Conservation (phyloP, 1,140 invertebrate species). For the Drosophila sturtevanti region DNA sequence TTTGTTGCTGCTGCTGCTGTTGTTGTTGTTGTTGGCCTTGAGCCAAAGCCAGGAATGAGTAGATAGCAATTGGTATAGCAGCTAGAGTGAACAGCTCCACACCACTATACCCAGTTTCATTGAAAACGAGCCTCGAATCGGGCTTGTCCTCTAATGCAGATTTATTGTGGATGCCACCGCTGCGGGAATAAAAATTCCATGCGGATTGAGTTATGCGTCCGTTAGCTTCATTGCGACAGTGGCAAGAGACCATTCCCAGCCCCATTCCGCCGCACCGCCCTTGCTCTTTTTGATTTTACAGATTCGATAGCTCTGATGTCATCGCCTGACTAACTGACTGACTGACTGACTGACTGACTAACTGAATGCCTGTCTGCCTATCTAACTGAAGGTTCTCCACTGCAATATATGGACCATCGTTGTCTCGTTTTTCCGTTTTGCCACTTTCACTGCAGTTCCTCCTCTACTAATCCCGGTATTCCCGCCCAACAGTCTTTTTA, state of each 20-base stretch:
- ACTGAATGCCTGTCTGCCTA: constrained; percentile 9
- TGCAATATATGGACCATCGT: constrained; percentile 13
- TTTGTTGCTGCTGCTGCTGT: constrained; percentile 13
- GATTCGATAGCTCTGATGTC: constrained; percentile 62
- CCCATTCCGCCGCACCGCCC: neutral
- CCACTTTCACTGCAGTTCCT: constrained; percentile 75
- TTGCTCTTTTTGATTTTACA: neutral
- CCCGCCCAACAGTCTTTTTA: constrained; percentile 2
- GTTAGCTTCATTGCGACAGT: constrained; percentile 68
- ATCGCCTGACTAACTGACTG: constrained; percentile 42
- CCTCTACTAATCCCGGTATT: constrained; percentile 47
- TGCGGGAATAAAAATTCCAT: constrained; percentile 80
- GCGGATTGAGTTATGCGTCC: constrained; percentile 80
- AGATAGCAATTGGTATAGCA: constrained; percentile 1
- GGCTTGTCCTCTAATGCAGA: constrained; percentile 65
- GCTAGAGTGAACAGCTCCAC: too few species aligned
- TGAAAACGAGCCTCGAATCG: constrained; percentile 10
- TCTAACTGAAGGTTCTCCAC: neutral
- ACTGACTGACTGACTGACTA: constrained; percentile 23
- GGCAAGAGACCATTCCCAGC: constrained; percentile 27
- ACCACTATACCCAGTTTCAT: constrained; percentile 4
- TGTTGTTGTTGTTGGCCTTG: constrained; percentile 51
- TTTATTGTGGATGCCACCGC: constrained; percentile 79
- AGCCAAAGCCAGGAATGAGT: constrained; percentile 42
- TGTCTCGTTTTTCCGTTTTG: constrained; percentile 41